phyloP scores from a whole-genome alignment of 2,888 invertebrate species.

The Macaria notata region DNA sequence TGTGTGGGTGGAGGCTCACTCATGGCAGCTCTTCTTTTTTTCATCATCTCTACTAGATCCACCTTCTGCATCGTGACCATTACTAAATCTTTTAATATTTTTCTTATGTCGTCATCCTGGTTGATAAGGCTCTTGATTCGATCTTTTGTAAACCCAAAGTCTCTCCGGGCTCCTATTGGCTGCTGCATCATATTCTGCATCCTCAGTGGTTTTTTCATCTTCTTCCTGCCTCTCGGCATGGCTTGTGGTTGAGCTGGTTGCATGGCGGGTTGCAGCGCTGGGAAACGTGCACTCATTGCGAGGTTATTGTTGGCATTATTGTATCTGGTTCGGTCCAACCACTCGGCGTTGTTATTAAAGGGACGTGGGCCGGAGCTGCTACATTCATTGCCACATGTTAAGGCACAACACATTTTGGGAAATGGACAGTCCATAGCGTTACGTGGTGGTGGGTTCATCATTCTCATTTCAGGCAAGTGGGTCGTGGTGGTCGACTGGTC shows the following conservation, averaged over 20 bases:
- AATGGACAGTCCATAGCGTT: slow-evolving; percentile 39
- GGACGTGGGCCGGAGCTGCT: slow-evolving; percentile 33
- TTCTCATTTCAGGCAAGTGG: neutral
- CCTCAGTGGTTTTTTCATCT: slow-evolving; percentile 35
- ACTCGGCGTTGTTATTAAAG: slow-evolving; percentile 25
- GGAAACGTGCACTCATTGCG: too few relatives aligned
- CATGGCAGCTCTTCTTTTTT: slow-evolving; percentile 28
- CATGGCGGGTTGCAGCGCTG: too few relatives aligned
- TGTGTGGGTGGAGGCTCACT: too few relatives aligned
- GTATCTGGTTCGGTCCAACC: neutral
- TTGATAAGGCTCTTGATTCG: slow-evolving; percentile 64
- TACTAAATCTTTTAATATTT: slow-evolving; percentile 69
- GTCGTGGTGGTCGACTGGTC: slow-evolving; percentile 23
- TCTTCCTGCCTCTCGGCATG: slow-evolving; percentile 41
- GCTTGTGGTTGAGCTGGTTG: slow-evolving; percentile 24
- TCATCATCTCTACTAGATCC: slow-evolving; percentile 57
- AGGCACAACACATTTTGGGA: slow-evolving; percentile 66
- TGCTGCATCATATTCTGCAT: slow-evolving; percentile 18
- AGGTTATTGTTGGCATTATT: too few relatives aligned
- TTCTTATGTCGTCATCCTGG: slow-evolving; percentile 67
- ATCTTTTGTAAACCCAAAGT: slow-evolving; percentile 58
- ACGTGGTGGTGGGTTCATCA: slow-evolving; percentile 1
- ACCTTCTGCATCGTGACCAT: slow-evolving; percentile 75
- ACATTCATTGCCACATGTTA: slow-evolving; percentile 59
- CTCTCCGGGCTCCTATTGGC: slow-evolving; percentile 48